A percentile compares a stretch with the other conserved stretches of the same genome.
Evolutionary conservation across 2,113 vertebrate species (phyloP).

Genomic region (Origma solitaria): DNA sequence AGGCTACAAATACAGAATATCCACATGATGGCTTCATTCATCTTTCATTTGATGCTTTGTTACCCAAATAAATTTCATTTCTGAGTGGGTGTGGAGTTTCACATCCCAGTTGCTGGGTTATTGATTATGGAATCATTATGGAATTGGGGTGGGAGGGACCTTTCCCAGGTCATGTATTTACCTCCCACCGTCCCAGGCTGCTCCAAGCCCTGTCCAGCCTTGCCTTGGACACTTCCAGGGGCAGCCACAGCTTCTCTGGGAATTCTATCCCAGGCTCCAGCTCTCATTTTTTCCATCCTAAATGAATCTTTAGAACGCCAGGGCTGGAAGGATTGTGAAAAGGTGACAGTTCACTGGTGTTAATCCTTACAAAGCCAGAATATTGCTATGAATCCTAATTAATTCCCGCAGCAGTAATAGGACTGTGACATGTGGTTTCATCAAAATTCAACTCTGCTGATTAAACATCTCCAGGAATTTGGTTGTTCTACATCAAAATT

Average conservation of each 20-base stretch:
- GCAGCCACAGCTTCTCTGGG: background rate
- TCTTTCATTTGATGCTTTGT: background rate
- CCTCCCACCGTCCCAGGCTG: accelerated
- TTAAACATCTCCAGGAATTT: slow-evolving; percentile 32
- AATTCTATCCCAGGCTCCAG: background rate
- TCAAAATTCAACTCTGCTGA: background rate
- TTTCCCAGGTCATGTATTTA: background rate
- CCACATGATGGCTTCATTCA: background rate
- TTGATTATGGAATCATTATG: background rate
- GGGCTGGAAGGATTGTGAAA: background rate
- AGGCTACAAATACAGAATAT: background rate
- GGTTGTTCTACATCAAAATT: background rate
- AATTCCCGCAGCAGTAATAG: background rate
- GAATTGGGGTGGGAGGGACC: background rate
- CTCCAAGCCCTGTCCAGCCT: background rate
- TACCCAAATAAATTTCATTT: background rate
- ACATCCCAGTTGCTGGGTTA: accelerated
- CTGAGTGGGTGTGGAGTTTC: background rate
- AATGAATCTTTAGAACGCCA: background rate
- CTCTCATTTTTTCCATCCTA: background rate
- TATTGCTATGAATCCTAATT: background rate
- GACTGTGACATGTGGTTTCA: background rate
- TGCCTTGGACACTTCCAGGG: no score
- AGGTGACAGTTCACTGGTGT: background rate
- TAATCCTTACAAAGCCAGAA: background rate